Evolutionary conservation across 1,140 invertebrate genomes (phyloP).

Genomic region (Zaprionus taronus): DNA sequence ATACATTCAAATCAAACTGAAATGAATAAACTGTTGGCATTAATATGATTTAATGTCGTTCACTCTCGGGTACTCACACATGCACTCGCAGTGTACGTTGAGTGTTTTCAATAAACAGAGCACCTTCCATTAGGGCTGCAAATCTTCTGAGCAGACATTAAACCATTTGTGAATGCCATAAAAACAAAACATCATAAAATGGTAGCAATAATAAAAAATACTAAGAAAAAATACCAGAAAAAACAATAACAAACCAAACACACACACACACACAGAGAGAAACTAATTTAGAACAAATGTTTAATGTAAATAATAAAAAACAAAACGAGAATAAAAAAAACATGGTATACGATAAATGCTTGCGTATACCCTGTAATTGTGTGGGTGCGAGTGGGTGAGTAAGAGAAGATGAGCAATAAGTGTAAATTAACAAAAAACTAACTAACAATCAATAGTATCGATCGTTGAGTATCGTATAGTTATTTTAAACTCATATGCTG

Average conservation of each 20-base stretch:
- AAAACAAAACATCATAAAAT: constrained; percentile 20
- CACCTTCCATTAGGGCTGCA: constrained; percentile 21
- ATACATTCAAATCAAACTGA: background rate
- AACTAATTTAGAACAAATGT: constrained; percentile 39
- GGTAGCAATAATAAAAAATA: constrained; percentile 8
- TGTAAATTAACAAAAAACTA: background rate
- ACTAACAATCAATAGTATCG: background rate
- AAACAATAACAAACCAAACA: constrained; percentile 3
- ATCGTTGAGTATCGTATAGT: no score
- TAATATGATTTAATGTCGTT: background rate
- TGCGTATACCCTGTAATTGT: background rate
- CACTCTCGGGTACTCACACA: background rate
- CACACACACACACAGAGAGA: constrained; percentile 1
- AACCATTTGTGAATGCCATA: constrained; percentile 21
- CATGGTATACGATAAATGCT: background rate
- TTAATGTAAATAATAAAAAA: constrained; percentile 11
- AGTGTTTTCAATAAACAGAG: background rate
- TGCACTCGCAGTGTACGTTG: background rate
- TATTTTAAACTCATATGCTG: no score
- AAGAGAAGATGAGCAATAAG: background rate
- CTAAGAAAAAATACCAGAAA: background rate
- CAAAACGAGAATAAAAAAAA: background rate
- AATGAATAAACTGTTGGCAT: background rate
- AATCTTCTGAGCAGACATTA: constrained; percentile 24
- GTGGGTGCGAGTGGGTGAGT: background rate